A percentile compares a stretch with the other conserved stretches of the same genome.
phyloP scores from a whole-genome alignment of 2,888 invertebrate species.

The Morpho deidamia region DNA sequence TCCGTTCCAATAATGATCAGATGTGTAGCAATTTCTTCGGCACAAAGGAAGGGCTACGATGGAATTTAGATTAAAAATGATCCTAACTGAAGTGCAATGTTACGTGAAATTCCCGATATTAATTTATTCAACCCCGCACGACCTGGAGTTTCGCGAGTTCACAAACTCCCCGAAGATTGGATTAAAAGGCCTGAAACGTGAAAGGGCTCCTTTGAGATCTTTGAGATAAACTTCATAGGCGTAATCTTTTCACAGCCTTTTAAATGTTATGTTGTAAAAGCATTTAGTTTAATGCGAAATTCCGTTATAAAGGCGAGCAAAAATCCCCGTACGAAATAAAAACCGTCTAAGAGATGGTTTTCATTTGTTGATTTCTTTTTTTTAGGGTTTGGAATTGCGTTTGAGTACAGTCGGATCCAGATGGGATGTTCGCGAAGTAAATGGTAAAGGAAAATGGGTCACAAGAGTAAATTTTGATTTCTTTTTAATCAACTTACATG shows the following conservation, averaged over 20 bases:
- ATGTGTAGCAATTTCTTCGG: slow-evolving; percentile 41
- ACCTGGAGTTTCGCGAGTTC: slow-evolving; percentile 11
- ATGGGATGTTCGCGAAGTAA: no score
- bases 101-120: slow-evolving; percentile 46
- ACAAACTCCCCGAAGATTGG: slow-evolving; percentile 18
- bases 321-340: background rate
- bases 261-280: slow-evolving; percentile 9
- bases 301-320: slow-evolving; percentile 2
- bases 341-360: background rate
- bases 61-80: slow-evolving; percentile 72
- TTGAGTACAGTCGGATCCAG: no score
- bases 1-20: slow-evolving; percentile 49
- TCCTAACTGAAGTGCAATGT: slow-evolving; percentile 54
- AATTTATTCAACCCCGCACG: slow-evolving; percentile 29
- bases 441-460: no score
- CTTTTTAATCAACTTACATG: no score
- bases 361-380: no score
- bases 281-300: slow-evolving; percentile 6
- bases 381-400: no score
- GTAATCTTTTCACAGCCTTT: slow-evolving; percentile 10
- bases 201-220: slow-evolving; percentile 12
- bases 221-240: slow-evolving; percentile 15
- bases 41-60: slow-evolving; percentile 50
- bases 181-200: slow-evolving; percentile 19
- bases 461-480: no score